Base-by-base conservation (phyloP, 2,113 vertebrate genomes). In the Riparia riparia region DNA sequence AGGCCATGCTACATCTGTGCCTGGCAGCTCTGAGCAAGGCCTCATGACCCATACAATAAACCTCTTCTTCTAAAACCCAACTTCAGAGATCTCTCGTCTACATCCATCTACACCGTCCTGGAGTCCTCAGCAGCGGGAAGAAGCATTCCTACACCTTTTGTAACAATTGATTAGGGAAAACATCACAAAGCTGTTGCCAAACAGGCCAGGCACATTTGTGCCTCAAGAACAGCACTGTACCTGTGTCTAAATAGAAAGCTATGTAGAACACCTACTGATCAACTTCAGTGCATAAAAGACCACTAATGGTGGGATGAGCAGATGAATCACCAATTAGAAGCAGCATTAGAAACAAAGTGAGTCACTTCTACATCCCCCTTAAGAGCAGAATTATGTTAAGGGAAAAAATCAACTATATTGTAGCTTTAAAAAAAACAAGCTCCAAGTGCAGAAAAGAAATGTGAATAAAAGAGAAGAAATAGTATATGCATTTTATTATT, bases 381-480 rank as follows among this genome's bases (percentile, higher is more conserved):
- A 82, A 82, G 54, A 92, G 60, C 10, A 86, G 58, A 45, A 42
- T 0, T 1, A 66, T 0, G 0, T 8, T 5, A 44, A 42, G 34
- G 34, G 61, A 41, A 45, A 87, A 44, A 42, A 58, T 11, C 17
- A 78, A 28, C 21, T 47, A 41, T 8, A 68, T 2, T 0, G 6
- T n/a, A 64, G 54, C 47, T 92, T 88, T 66, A 61, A 51, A 86
- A 91, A 81, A 24, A 10, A 70, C 21, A 44, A 88, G 19, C 26
- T 71, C 0, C n/a, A 82, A 63, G 37, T 44, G 50, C n/a, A 50
- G 45, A 37, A 73, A 80, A 68, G 66, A 86, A 77, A 90, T 15
- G 10, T 14, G 66, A 93, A 51, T 64, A 42, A 70, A 56, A 61
- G 39, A 94, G 66, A 88, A 90, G 68, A 89, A 86, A 83, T 5